Percentiles rank a stretch among this genome's conserved stretches.
Evolutionary conservation across 2,113 vertebrate genomes (phyloP).

Genomic region (Redunca redunca): DNA sequence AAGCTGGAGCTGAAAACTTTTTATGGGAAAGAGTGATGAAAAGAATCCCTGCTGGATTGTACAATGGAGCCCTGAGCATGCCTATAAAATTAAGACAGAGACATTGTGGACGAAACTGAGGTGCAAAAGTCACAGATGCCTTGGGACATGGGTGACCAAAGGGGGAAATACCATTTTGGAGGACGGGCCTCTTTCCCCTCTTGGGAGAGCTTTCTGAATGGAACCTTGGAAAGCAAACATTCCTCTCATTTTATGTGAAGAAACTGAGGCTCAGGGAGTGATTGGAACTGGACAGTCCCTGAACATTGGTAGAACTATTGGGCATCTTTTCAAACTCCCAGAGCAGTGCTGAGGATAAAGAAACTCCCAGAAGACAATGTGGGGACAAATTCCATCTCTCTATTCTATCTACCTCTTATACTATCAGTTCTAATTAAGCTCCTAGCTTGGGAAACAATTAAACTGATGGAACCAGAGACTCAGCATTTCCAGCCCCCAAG

Average conservation of each 20-base stretch:
- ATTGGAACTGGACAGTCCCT: not conserved
- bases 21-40: not conserved
- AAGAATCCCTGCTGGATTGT: not conserved
- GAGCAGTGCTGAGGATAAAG: not conserved
- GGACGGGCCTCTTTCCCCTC: not conserved
- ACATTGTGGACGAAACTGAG: not conserved
- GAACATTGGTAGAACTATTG: not conserved
- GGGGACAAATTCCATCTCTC: not conserved
- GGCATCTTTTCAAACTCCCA: not conserved
- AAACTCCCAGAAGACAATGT: not conserved
- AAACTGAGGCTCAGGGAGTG: not conserved
- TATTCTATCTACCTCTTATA: not conserved
- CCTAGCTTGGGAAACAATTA: not conserved
- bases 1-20: not conserved
- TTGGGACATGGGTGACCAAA: not conserved
- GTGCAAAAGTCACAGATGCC: not conserved
- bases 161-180: not conserved
- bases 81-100: not conserved
- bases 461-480: not conserved
- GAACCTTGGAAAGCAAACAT: not conserved
- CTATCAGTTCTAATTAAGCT: not conserved
- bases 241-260: not conserved
- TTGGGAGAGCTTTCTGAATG: not conserved
- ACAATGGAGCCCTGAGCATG: not conserved
- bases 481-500: not conserved